A percentile compares a stretch with the other conserved stretches of the same genome.
Conservation (phyloP, 2,113 vertebrate genomes). For the Salvator merianae region DNA sequence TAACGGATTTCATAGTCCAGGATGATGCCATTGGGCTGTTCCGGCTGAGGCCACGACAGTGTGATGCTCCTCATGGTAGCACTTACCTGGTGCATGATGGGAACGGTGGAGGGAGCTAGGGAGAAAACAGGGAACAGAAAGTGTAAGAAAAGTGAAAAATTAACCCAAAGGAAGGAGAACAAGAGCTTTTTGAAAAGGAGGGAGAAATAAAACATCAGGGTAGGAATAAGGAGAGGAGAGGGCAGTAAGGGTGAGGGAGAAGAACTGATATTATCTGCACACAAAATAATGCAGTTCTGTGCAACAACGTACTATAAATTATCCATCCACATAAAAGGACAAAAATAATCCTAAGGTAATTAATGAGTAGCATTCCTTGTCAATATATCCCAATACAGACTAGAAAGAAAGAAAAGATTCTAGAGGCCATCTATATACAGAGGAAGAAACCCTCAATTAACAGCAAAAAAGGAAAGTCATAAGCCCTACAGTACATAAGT, state of each 20-base stretch:
- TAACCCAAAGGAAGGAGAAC: background rate
- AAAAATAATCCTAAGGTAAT: background rate
- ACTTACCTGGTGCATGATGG: conserved; percentile 99
- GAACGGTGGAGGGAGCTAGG: conserved; percentile 94
- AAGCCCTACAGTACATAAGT: too few relatives aligned
- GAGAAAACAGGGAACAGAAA: conserved; percentile 53
- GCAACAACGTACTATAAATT: background rate
- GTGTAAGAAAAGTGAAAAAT: conserved; percentile 11
- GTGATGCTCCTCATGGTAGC: conserved; percentile 99
- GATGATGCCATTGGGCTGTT: conserved; percentile 98
- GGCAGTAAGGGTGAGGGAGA: background rate
- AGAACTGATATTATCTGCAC: background rate
- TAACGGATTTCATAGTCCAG: conserved; percentile 96
- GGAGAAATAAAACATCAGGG: background rate
- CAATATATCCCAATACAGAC: background rate
- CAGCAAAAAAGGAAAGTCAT: too few relatives aligned
- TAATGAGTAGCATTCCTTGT: background rate
- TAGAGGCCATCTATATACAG: too few relatives aligned
- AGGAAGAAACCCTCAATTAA: too few relatives aligned
- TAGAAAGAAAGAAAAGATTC: too few relatives aligned
- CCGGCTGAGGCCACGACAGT: conserved; percentile 96
- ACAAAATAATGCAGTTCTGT: background rate
- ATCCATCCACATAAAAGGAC: background rate
- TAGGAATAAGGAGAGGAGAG: background rate
- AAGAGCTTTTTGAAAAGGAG: background rate